phyloP scores from a whole-genome alignment of 1,140 invertebrate species.

The Monomorium pharaonis region DNA sequence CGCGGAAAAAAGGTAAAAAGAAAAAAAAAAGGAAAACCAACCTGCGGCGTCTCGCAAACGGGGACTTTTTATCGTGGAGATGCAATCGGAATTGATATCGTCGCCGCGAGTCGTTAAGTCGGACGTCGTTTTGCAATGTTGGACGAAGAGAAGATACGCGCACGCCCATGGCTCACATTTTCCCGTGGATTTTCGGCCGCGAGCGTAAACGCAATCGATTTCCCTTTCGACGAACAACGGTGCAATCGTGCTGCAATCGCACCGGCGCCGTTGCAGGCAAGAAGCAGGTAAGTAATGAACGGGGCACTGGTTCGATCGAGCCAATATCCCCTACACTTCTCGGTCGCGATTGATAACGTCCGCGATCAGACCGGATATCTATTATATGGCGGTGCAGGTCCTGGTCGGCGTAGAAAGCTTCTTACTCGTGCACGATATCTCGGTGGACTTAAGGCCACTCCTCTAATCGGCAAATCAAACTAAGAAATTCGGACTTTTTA shows the following conservation, averaged over 20 bases:
- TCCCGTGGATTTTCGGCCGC: conserved; percentile 7
- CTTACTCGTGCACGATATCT: not conserved
- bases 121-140: not conserved
- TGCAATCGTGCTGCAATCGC: conserved; percentile 3
- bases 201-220: conserved; percentile 20
- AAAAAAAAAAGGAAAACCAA: not conserved
- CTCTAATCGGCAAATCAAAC: not conserved
- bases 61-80: not conserved
- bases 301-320: not conserved
- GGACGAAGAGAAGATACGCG: conserved; percentile 6
- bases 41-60: too few species aligned
- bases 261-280: not conserved
- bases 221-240: conserved; percentile 36
- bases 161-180: not conserved
- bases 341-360: conserved; percentile 11
- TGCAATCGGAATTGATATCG: conserved; percentile 26
- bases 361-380: conserved; percentile 21
- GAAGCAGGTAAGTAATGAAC: not conserved
- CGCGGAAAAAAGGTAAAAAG: not conserved
- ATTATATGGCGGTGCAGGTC: not conserved
- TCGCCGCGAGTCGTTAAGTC: conserved; percentile 1
- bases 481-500: not conserved
- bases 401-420: not conserved
- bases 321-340: not conserved
- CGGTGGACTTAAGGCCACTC: not conserved